Percentiles rank a stretch among this genome's conserved stretches.
phyloP scores from a whole-genome alignment of 2,888 invertebrate genomes.

The Emmelina monodactyla region DNA sequence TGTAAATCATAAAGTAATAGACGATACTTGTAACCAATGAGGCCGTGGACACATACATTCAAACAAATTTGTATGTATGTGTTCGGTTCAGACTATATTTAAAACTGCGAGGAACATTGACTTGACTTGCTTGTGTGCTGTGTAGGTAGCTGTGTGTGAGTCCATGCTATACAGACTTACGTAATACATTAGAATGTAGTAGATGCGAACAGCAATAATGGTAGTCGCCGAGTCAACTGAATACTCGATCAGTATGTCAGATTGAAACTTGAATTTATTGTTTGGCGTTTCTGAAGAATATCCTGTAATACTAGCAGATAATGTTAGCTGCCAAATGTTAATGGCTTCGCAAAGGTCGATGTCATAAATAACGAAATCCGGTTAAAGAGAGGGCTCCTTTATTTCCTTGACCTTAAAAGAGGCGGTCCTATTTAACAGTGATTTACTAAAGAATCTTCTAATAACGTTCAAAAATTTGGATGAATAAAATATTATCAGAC shows the following conservation, averaged over 20 bases:
- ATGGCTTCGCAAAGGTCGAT: constrained; percentile 6
- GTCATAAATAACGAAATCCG: constrained; percentile 1
- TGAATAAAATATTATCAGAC: too few relatives aligned
- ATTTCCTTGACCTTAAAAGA: neutral
- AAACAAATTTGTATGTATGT: neutral
- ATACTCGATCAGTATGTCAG: constrained; percentile 50
- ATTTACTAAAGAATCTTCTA: too few relatives aligned
- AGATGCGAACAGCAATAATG: constrained; percentile 31
- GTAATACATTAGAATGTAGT: constrained; percentile 38
- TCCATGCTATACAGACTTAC: constrained; percentile 21
- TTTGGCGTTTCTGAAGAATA: neutral
- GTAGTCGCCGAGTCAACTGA: constrained; percentile 27
- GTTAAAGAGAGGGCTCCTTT: constrained; percentile 1
- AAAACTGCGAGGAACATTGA: constrained; percentile 15
- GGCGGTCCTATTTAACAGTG: constrained; percentile 24
- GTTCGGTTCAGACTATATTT: constrained; percentile 1
- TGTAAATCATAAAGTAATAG: too few relatives aligned
- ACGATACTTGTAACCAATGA: too few relatives aligned
- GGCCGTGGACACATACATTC: constrained; percentile 27
- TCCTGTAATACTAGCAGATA: neutral
- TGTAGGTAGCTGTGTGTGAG: constrained; percentile 17
- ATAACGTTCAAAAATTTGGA: too few relatives aligned
- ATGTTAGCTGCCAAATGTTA: constrained; percentile 1
- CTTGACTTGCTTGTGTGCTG: constrained; percentile 11
- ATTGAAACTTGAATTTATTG: constrained; percentile 14